These are phyloP conservation scores for Choloepus didactylus DNA, from an alignment of 2,797 vertebrate genomes.

Conservation along the genomic window DNA sequence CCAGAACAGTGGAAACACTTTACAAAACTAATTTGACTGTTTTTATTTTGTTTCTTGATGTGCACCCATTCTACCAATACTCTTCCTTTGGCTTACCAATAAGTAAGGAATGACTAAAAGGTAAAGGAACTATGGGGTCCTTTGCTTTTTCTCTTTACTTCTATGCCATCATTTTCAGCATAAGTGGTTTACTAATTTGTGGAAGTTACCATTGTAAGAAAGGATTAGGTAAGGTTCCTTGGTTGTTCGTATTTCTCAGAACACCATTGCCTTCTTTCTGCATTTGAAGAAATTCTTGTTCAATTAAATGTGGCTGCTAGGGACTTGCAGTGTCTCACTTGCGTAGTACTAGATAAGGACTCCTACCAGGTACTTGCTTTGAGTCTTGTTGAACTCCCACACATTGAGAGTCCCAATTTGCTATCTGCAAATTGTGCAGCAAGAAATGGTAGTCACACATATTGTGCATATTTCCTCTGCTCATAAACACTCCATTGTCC, in stretches of 20 bases:
- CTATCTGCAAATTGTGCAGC: no score
- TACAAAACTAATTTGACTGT: not conserved
- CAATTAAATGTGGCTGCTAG: not conserved
- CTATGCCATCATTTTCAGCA: not conserved
- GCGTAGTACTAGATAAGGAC: not conserved
- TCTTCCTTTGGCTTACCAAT: not conserved
- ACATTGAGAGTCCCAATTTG: not conserved
- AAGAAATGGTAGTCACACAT: rapidly evolving
- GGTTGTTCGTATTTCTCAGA: not conserved
- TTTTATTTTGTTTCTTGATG: not conserved
- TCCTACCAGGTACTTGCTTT: not conserved
- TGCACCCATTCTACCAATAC: not conserved
- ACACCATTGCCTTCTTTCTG: not conserved
- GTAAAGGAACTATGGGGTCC: not conserved
- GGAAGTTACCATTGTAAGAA: not conserved
- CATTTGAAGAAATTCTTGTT: no score
- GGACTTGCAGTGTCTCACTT: not conserved
- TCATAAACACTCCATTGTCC: not conserved
- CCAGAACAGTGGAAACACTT: not conserved
- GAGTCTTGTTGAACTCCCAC: not conserved
- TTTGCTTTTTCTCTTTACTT: not conserved
- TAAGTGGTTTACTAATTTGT: not conserved
- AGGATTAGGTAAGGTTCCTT: no score
- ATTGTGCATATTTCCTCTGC: not conserved
- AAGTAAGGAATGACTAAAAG: not conserved